Evolutionary conservation across 2,888 invertebrate species (phyloP).

Genomic region (Conistra vaccinii): DNA sequence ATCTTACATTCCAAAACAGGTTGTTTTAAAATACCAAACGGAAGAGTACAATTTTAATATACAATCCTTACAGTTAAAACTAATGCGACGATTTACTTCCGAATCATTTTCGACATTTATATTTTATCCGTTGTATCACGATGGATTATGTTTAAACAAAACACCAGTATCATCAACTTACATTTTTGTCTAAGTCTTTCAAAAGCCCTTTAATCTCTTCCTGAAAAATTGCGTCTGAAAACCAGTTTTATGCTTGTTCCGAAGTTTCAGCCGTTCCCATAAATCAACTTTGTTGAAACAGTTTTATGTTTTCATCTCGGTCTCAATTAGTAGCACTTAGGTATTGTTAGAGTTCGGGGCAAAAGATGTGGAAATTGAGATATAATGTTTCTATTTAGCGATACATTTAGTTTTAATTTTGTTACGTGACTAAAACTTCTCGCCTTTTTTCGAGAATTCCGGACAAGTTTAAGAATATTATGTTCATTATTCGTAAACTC

Average conservation of each 20-base stretch:
- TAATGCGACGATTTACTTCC: neutral
- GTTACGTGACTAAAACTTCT: neutral
- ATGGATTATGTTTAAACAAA: conserved; percentile 2
- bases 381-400: neutral
- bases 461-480: neutral
- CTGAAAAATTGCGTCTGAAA: conserved; percentile 37
- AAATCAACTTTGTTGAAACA: conserved; percentile 34
- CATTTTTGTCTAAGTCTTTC: conserved; percentile 19
- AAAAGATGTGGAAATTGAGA: conserved; percentile 10
- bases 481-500: no score
- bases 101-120: neutral
- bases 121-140: no score
- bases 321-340: conserved; percentile 22
- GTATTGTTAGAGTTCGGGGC: conserved; percentile 7
- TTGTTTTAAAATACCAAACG: neutral
- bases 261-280: conserved; percentile 40
- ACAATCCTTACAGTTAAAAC: neutral
- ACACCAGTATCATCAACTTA: conserved; percentile 26
- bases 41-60: neutral
- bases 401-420: no score
- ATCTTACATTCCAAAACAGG: neutral
- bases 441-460: neutral
- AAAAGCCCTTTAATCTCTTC: conserved; percentile 28
- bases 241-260: conserved; percentile 44
- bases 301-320: conserved; percentile 13